A percentile compares a stretch with the other conserved stretches of the same genome.
Evolutionary conservation across 1,140 invertebrate genomes (phyloP).

Genomic region (Triops cancriformis): DNA sequence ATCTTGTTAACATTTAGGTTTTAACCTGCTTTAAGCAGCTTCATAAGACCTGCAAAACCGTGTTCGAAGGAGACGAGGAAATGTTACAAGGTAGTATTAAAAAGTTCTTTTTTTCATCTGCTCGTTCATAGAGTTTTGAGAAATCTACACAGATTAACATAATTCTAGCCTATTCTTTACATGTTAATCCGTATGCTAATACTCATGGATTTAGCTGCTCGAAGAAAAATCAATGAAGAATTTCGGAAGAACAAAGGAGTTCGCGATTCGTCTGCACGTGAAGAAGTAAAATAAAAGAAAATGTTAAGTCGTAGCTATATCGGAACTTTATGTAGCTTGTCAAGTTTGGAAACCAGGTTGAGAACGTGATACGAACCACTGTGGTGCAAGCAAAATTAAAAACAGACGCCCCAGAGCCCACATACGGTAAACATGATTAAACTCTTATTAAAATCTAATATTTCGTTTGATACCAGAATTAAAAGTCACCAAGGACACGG

Average conservation of each 20-base stretch:
- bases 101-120: not conserved
- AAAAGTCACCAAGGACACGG: slow-evolving; percentile 19
- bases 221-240: slow-evolving; percentile 55
- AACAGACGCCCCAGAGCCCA: slow-evolving; percentile 49
- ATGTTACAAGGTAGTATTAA: slow-evolving; percentile 45
- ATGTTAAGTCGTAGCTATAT: slow-evolving; percentile 14
- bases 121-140: too few species aligned
- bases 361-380: slow-evolving; percentile 52
- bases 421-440: not conserved
- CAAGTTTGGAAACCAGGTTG: slow-evolving; percentile 51
- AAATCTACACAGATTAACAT: too few species aligned
- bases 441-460: not conserved
- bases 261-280: slow-evolving; percentile 44
- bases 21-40: slow-evolving; percentile 53
- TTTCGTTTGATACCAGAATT: not conserved
- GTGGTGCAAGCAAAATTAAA: slow-evolving; percentile 54
- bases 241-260: slow-evolving; percentile 52
- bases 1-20: slow-evolving; percentile 42
- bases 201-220: slow-evolving; percentile 38
- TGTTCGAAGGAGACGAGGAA: slow-evolving; percentile 51
- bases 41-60: slow-evolving; percentile 50
- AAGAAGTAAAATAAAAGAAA: slow-evolving; percentile 42
- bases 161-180: not conserved
- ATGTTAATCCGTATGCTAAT: not conserved
- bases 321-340: slow-evolving; percentile 46